These are phyloP conservation scores for Ganaspis sp. DNA, from an alignment of 1,140 invertebrate species.

Conservation along the genomic window DNA sequence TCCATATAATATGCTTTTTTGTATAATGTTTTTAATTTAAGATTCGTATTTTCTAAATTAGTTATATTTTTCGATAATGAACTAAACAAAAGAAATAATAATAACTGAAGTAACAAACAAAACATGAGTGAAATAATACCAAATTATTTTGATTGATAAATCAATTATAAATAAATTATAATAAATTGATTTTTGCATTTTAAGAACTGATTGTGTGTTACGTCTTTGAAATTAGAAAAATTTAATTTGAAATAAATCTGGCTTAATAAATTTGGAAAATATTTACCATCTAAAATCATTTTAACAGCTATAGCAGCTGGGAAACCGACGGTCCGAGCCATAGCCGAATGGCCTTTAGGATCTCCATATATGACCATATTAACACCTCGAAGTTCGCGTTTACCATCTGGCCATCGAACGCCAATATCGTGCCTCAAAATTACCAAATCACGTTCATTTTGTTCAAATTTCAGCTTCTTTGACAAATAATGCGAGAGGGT, in stretches of 20 bases:
- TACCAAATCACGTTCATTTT: conserved; percentile 94
- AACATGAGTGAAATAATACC: too few relatives aligned
- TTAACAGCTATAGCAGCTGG: conserved; percentile 97
- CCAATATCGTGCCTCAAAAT: conserved; percentile 95
- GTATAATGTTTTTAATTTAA: too few relatives aligned
- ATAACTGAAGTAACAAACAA: too few relatives aligned
- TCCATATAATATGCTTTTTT: too few relatives aligned
- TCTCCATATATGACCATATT: conserved; percentile 97
- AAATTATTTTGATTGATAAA: too few relatives aligned
- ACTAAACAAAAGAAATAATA: too few relatives aligned
- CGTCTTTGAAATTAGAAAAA: too few relatives aligned
- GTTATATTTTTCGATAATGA: too few relatives aligned
- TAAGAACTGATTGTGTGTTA: not conserved
- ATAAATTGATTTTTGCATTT: too few relatives aligned
- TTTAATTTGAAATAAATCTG: too few relatives aligned
- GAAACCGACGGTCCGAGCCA: conserved; percentile 98
- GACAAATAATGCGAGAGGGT: conserved; percentile 94
- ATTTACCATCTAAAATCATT: conserved; percentile 95
- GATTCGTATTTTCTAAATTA: too few relatives aligned
- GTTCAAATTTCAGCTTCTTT: conserved; percentile 87
- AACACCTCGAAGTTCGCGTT: conserved; percentile 89
- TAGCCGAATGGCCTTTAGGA: conserved; percentile 90
- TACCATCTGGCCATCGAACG: conserved; percentile 93
- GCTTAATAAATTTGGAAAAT: not conserved
- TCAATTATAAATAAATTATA: too few relatives aligned